A percentile compares a stretch with the other conserved stretches of the same genome.
phyloP scores from a whole-genome alignment of 2,797 vertebrate species.

The Melanotaenia pygmaea region DNA sequence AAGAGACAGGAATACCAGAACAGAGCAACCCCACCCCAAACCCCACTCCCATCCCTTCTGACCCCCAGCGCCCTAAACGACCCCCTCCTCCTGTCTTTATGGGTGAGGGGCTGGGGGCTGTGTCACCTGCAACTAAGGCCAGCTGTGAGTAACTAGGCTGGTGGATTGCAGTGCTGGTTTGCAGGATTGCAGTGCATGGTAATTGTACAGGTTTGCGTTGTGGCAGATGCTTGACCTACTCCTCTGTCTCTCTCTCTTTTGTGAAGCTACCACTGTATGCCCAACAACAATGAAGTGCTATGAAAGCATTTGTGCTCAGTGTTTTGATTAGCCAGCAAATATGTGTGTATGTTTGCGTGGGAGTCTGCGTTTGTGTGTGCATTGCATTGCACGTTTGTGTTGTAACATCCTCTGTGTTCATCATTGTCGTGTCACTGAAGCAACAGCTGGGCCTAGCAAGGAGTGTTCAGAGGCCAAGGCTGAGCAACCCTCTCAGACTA shows the following conservation, averaged over 20 bases:
- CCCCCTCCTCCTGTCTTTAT: constrained; percentile 71
- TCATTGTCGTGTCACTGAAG: constrained; percentile 62
- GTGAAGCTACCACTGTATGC: constrained; percentile 69
- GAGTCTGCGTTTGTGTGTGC: constrained; percentile 30
- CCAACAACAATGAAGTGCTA: constrained; percentile 56
- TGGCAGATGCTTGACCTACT: constrained; percentile 71
- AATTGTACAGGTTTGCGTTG: constrained; percentile 70
- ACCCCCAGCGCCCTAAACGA: constrained; percentile 69
- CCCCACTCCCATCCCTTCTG: constrained; percentile 71
- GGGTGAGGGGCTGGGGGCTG: constrained; percentile 67
- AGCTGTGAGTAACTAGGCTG: constrained; percentile 84
- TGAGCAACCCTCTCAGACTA: constrained; percentile 68
- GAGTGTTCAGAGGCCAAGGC: constrained; percentile 70
- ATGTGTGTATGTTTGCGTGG: constrained; percentile 18
- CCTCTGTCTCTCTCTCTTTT: constrained; percentile 42
- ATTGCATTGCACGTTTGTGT: constrained; percentile 67
- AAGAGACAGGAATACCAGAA: constrained; percentile 75
- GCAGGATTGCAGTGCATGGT: constrained; percentile 79
- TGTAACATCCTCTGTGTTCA: constrained; percentile 60
- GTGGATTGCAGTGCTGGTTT: constrained; percentile 80
- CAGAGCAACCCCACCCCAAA: constrained; percentile 65
- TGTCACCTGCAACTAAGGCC: constrained; percentile 70
- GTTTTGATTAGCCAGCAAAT: constrained; percentile 45
- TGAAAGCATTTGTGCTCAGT: constrained; percentile 53
- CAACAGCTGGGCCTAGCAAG: constrained; percentile 68